Conservation (phyloP, 2,797 vertebrate species). For the Anguilla obscura region DNA sequence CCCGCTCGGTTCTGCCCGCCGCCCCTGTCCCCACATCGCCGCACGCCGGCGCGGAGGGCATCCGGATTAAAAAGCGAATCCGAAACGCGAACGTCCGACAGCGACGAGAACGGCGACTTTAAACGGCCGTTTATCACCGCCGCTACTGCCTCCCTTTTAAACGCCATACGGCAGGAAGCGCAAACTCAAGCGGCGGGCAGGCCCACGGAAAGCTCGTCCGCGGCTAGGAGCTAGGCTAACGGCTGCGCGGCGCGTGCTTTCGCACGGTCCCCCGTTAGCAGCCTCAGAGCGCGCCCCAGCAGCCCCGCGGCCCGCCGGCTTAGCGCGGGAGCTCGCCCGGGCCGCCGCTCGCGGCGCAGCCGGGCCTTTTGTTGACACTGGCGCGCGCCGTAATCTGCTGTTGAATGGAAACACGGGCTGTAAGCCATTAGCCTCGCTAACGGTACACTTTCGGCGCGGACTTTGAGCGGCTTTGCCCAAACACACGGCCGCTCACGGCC, state of each 20-base stretch:
- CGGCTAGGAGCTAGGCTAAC: background rate
- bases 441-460: background rate
- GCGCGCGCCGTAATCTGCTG: background rate
- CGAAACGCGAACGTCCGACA: background rate
- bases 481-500: background rate
- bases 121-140: background rate
- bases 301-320: background rate
- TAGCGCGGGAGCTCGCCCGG: background rate
- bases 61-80: background rate
- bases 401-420: constrained; percentile 18
- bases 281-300: background rate
- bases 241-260: background rate
- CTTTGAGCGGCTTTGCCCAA: constrained; percentile 13
- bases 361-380: background rate
- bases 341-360: background rate
- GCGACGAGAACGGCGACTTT: background rate
- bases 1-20: background rate
- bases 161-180: constrained; percentile 35
- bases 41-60: too few species aligned
- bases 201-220: background rate
- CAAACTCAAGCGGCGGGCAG: constrained; percentile 9
- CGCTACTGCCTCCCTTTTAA: background rate
- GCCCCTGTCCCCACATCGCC: background rate
- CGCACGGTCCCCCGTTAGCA: background rate
- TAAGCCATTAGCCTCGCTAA: constrained; percentile 19